phyloP scores from a whole-genome alignment of 1,140 invertebrate genomes.

The Wasmannia auropunctata region DNA sequence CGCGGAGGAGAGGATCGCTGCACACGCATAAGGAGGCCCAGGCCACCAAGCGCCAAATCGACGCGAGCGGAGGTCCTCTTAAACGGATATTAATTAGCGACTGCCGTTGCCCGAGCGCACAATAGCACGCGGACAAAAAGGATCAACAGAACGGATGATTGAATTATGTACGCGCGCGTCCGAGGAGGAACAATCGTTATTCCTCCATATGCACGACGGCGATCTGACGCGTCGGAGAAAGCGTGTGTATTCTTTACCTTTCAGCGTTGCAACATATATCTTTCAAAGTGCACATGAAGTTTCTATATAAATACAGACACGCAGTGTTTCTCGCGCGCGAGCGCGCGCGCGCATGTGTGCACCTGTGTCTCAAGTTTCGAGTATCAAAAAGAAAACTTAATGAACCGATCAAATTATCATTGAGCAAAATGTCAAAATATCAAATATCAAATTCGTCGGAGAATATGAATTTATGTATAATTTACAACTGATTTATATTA shows the following conservation, averaged over 20 bases:
- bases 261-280: background rate
- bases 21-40: background rate
- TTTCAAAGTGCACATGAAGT: background rate
- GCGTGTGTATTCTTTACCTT: background rate
- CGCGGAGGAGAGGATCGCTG: background rate
- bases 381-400: background rate
- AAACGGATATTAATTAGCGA: conserved; percentile 58
- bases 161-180: conserved; percentile 26
- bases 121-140: conserved; percentile 14
- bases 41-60: background rate
- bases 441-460: background rate
- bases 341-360: background rate
- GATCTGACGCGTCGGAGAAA: conserved; percentile 12
- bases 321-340: background rate
- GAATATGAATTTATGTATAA: background rate
- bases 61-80: conserved; percentile 34
- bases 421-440: background rate
- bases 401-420: background rate
- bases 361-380: background rate
- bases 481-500: background rate
- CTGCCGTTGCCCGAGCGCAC: conserved; percentile 9
- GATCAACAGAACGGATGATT: conserved; percentile 30
- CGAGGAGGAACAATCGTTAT: conserved; percentile 25
- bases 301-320: background rate
- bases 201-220: background rate